phyloP scores from a whole-genome alignment of 2,797 vertebrate genomes.

The Tolypeutes matacus region DNA sequence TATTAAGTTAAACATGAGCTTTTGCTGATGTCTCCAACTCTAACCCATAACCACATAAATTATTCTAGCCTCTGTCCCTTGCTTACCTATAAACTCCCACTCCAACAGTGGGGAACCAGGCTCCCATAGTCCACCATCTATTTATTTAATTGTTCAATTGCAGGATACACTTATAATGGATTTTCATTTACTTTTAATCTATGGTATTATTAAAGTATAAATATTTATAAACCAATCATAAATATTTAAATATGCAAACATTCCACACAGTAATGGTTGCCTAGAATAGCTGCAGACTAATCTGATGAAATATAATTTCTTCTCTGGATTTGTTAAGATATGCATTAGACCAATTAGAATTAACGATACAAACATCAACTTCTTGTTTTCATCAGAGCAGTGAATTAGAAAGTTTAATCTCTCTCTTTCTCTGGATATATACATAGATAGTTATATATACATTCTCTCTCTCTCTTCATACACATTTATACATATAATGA shows the following conservation, averaged over 20 bases:
- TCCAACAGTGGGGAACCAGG: neutral
- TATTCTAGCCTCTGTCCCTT: neutral
- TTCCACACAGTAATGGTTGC: conserved; percentile 43
- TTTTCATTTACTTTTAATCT: conserved; percentile 68
- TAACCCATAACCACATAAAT: neutral
- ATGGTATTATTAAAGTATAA: conserved; percentile 63
- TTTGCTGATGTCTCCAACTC: neutral
- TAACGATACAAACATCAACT: neutral
- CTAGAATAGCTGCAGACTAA: conserved; percentile 31
- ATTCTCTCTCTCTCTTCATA: neutral
- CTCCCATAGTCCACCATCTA: neutral
- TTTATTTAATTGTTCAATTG: conserved; percentile 53
- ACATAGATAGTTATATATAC: neutral
- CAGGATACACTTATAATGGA: neutral
- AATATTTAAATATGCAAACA: conserved; percentile 59
- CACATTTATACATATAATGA: neutral
- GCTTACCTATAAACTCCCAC: neutral
- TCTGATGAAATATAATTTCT: conserved; percentile 56
- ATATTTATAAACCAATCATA: conserved; percentile 60
- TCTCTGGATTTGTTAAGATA: neutral
- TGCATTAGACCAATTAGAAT: conserved; percentile 32
- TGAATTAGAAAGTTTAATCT: conserved; percentile 31
- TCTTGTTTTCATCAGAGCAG: conserved; percentile 18
- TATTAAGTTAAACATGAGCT: neutral
- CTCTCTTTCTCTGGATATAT: neutral